Percentiles rank a stretch among this genome's conserved stretches.
Evolutionary conservation across 2,888 invertebrate genomes (phyloP).

Genomic region (Hipparchia semele): DNA sequence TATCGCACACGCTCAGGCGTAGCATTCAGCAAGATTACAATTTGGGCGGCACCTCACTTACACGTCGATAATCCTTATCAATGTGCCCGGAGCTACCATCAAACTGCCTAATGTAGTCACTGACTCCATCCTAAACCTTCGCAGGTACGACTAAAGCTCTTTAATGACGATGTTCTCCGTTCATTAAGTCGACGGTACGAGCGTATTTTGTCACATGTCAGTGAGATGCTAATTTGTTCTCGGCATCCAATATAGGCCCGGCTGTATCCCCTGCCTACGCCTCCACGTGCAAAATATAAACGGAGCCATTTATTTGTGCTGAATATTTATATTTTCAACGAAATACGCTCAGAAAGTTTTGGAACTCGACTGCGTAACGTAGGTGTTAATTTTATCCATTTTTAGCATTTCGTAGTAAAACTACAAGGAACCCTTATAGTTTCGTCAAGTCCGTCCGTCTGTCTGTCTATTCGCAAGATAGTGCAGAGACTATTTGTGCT

Average conservation of each 20-base stretch:
- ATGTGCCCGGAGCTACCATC: slow-evolving; percentile 13
- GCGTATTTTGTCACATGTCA: slow-evolving; percentile 72
- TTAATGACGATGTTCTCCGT: slow-evolving; percentile 61
- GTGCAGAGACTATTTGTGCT: no score
- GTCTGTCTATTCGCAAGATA: no score
- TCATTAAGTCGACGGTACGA: slow-evolving; percentile 70
- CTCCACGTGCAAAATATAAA: slow-evolving; percentile 27
- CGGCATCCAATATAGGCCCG: slow-evolving; percentile 74
- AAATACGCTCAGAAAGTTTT: slow-evolving; percentile 25
- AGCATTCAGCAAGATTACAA: slow-evolving; percentile 22
- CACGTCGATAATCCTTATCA: slow-evolving; percentile 27
- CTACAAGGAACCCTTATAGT: no score
- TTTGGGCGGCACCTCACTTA: slow-evolving; percentile 19
- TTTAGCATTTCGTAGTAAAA: no score
- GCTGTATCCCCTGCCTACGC: slow-evolving; percentile 48
- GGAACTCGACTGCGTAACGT: neutral
- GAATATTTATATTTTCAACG: slow-evolving; percentile 28
- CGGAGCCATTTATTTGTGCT: slow-evolving; percentile 19
- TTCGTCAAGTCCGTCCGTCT: no score
- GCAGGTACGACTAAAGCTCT: slow-evolving; percentile 29
- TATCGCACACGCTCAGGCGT: slow-evolving; percentile 13
- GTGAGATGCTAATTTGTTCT: slow-evolving; percentile 78
- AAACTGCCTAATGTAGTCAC: slow-evolving; percentile 25
- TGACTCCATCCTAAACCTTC: slow-evolving; percentile 26
- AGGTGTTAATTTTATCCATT: neutral